Conservation (phyloP, 2,113 vertebrate species). For the Bombycilla garrulus region DNA sequence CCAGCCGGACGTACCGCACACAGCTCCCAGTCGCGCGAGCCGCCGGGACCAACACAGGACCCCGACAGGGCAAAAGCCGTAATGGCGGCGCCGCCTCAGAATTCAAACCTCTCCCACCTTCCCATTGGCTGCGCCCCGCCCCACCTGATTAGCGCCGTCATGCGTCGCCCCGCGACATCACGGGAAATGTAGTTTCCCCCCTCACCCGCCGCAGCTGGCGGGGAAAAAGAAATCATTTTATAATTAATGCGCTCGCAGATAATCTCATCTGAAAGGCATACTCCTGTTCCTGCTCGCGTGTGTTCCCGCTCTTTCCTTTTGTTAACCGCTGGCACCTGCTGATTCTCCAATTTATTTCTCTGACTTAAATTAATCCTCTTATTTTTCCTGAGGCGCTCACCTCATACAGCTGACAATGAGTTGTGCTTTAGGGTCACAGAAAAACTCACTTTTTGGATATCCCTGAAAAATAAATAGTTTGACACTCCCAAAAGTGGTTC, state of each 20-base stretch:
- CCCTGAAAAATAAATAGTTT: neutral
- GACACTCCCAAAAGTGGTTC: neutral
- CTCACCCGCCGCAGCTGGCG: rapidly evolving
- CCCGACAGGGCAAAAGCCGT: too few relatives aligned
- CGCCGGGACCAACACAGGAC: rapidly evolving
- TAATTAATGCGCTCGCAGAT: neutral
- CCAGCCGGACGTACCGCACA: neutral
- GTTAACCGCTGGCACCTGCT: neutral
- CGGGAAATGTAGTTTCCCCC: neutral
- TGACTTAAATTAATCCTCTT: neutral
- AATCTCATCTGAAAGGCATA: neutral
- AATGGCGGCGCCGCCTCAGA: neutral
- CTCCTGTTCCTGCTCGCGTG: too few relatives aligned
- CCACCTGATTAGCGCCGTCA: neutral
- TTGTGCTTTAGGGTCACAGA: neutral
- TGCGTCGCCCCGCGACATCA: neutral
- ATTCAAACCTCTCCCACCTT: neutral
- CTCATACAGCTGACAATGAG: neutral
- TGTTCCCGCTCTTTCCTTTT: neutral
- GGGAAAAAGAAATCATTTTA: rapidly evolving
- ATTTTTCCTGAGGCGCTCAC: neutral
- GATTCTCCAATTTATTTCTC: neutral
- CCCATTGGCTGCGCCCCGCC: neutral
- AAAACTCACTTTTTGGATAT: neutral
- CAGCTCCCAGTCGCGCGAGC: rapidly evolving